Conservation (phyloP, 2,888 invertebrate species). For the Drosophila phalerata region DNA sequence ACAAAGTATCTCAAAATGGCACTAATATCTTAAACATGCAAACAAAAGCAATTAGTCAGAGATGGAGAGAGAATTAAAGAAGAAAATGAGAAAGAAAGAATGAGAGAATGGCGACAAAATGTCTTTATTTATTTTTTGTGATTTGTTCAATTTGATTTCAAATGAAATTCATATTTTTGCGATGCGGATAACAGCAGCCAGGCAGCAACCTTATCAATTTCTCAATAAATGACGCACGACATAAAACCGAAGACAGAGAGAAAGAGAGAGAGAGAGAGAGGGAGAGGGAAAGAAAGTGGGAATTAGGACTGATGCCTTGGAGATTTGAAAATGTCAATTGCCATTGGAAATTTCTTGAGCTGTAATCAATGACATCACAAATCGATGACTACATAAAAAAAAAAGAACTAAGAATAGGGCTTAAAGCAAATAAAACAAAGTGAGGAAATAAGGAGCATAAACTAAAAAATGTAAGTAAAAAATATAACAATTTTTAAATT, state of each 20-base stretch:
- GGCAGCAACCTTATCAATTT: slow-evolving; percentile 59
- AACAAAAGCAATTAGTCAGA: slow-evolving; percentile 49
- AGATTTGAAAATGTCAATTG: slow-evolving; percentile 2
- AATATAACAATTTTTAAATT: no score
- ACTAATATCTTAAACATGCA: neutral
- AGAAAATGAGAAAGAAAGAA: neutral
- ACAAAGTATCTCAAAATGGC: neutral
- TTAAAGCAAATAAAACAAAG: neutral
- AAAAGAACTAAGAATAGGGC: neutral
- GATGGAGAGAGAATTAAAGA: neutral
- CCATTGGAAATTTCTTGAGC: neutral
- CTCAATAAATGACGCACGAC: slow-evolving; percentile 71
- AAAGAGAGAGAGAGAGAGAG: neutral
- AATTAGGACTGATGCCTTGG: neutral
- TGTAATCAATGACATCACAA: slow-evolving; percentile 64
- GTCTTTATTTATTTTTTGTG: slow-evolving; percentile 60
- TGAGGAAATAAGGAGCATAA: neutral
- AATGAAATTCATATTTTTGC: slow-evolving; percentile 77
- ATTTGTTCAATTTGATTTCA: slow-evolving; percentile 66
- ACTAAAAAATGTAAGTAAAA: neutral
- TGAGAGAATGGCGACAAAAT: slow-evolving; percentile 61
- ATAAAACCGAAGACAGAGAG: neutral
- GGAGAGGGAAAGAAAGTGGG: no score
- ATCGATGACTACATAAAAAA: slow-evolving; percentile 49
- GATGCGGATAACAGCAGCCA: slow-evolving; percentile 24